A percentile compares a stretch with the other conserved stretches of the same genome.
phyloP scores from a whole-genome alignment of 2,888 invertebrate species.

The Artemia sinica region DNA sequence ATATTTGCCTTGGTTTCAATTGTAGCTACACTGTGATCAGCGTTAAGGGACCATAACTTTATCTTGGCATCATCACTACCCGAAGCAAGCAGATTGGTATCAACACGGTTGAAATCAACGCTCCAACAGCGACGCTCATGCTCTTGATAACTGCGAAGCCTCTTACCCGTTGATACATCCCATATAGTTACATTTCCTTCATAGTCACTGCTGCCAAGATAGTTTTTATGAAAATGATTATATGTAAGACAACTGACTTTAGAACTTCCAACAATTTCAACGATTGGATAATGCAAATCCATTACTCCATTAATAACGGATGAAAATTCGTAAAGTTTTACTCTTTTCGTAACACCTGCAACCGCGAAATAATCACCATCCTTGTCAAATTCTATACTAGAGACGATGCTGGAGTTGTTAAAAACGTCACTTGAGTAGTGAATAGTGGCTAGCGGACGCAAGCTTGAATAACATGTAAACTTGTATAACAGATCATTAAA shows the following conservation, averaged over 20 bases:
- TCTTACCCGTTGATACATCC: slow-evolving; percentile 55
- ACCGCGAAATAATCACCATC: slow-evolving; percentile 90
- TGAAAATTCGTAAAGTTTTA: slow-evolving; percentile 79
- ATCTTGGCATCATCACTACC: slow-evolving; percentile 84
- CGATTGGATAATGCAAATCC: slow-evolving; percentile 77
- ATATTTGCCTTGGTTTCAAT: slow-evolving; percentile 86
- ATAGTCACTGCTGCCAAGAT: slow-evolving; percentile 79
- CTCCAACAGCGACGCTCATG: slow-evolving; percentile 93
- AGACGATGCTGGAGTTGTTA: slow-evolving; percentile 66
- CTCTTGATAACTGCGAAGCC: slow-evolving; percentile 55
- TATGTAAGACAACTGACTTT: slow-evolving; percentile 88
- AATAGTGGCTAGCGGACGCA: slow-evolving; percentile 64
- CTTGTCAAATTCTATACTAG: slow-evolving; percentile 87
- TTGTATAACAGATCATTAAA: slow-evolving; percentile 64
- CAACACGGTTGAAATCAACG: slow-evolving; percentile 80
- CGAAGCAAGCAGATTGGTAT: slow-evolving; percentile 72
- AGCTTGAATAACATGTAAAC: slow-evolving; percentile 55
- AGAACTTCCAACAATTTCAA: slow-evolving; percentile 75
- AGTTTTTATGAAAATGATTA: slow-evolving; percentile 75
- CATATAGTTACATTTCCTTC: slow-evolving; percentile 83
- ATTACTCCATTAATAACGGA: slow-evolving; percentile 66
- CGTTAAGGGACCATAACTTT: slow-evolving; percentile 77
- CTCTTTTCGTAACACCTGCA: slow-evolving; percentile 82
- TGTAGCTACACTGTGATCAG: slow-evolving; percentile 66
- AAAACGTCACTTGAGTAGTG: slow-evolving; percentile 77